Conservation (phyloP, 2,113 vertebrate species). For the Nestor notabilis region DNA sequence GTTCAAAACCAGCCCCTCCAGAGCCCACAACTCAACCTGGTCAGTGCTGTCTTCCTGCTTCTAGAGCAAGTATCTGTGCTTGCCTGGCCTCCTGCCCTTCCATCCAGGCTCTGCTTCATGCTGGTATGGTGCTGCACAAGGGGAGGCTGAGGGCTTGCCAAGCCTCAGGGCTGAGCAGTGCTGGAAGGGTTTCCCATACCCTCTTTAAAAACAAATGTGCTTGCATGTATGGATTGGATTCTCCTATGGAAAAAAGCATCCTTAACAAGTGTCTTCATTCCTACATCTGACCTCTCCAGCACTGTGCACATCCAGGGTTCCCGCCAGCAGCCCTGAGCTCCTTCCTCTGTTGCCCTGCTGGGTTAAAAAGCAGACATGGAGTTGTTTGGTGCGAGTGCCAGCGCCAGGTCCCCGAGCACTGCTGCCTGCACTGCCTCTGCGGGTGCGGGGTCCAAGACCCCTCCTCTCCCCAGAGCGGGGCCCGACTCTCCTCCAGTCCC, state of each 20-base stretch:
- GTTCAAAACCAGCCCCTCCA: fast-evolving
- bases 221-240: background rate
- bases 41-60: background rate
- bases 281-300: fast-evolving
- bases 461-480: too few species aligned
- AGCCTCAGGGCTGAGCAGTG: background rate
- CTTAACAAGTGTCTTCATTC: background rate
- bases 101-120: background rate
- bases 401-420: background rate
- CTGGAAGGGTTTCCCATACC: background rate
- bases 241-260: background rate
- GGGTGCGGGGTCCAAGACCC: background rate
- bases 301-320: background rate
- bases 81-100: background rate
- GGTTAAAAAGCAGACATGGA: background rate
- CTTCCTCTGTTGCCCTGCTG: fast-evolving
- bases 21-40: fast-evolving
- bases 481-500: background rate
- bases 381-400: fast-evolving
- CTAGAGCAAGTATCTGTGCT: background rate
- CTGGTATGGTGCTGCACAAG: background rate
- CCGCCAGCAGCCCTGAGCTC: background rate
- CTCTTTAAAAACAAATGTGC: background rate
- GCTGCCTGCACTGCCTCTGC: background rate
- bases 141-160: background rate